Conservation (phyloP, 2,888 invertebrate genomes). For the Nomada hirtipes region DNA sequence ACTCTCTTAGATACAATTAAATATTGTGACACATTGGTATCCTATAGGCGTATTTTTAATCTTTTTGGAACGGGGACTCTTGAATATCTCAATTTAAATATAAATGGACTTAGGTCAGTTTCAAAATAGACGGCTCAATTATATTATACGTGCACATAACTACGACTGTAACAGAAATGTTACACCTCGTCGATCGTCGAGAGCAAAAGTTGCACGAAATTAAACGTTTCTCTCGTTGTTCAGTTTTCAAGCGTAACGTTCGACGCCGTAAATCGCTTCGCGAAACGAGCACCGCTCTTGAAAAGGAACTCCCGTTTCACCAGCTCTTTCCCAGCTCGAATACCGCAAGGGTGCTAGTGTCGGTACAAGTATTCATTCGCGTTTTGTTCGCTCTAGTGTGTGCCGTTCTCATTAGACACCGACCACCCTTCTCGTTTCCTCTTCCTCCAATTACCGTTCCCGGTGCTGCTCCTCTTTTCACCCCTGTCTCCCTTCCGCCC, state of each 20-base stretch:
- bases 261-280: background rate
- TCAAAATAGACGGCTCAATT: too few relatives aligned
- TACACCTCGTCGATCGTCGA: background rate
- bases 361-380: constrained; percentile 44
- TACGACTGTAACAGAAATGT: too few relatives aligned
- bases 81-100: too few relatives aligned
- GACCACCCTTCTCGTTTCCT: constrained; percentile 11
- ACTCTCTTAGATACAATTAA: too few relatives aligned
- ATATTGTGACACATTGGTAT: too few relatives aligned
- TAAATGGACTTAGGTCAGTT: too few relatives aligned
- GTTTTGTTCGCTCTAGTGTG: constrained; percentile 37
- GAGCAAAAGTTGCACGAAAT: constrained; percentile 9
- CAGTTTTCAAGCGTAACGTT: background rate
- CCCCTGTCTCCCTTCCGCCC: background rate
- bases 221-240: background rate
- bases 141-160: too few relatives aligned
- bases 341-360: constrained; percentile 38
- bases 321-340: constrained; percentile 22
- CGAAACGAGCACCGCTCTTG: background rate
- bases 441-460: background rate
- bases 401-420: constrained; percentile 41
- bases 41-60: too few relatives aligned
- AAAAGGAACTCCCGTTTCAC: constrained; percentile 10
- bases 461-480: background rate
- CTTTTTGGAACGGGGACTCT: too few relatives aligned